Evolutionary conservation across 2,797 vertebrate genomes (phyloP), one percentile per base, ranked within the genome.

Genomic region (Psittacula derbiana): DNA sequence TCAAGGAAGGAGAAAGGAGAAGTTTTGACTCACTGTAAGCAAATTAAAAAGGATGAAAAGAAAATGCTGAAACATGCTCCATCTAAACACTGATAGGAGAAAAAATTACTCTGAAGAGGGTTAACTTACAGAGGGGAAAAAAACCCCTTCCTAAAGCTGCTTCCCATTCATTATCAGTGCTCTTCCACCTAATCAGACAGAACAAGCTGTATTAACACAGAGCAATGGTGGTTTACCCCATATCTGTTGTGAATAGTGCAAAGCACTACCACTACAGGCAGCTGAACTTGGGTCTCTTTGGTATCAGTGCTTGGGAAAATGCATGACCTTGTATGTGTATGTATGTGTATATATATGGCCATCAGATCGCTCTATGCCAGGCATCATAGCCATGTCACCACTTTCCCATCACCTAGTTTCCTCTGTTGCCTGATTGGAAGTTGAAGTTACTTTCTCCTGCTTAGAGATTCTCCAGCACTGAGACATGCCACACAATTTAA

Each of bases 1-100:
- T 98, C 98, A 28, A 97, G 97, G 93, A 99, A 97, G 76, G 98
- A 97, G 20, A 98, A 96, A 1, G 98, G 98, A 71, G 98, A 98
- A 12, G 98, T 97, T 78, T 99, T 98, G 55, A 98, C 98, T 99
- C 98, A 95, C 11, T 10, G 75, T 20, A 74, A 87, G 16, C 53
- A 80, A 73, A 28, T 58, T 31, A 0, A 21, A 50, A 52, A 28
- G 19, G 19, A 28, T 12, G 55, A 69, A 67, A 60, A 44, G 60
- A 73, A 91, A 81, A 46, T 57, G 15, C 8, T 33, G 53, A 57
- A 57, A 57, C 6, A 31, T 30, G 8, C 6, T 69, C 15, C 21
- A 80, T 41, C 36, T n/a, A 55, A 76, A 55, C 36, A 31, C 3
- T 18, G 41, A 33, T 18, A 83, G n/a, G 21, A 65, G 33, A 41